Evolutionary conservation across 2,888 invertebrate genomes (phyloP), one percentile per base, ranked within the genome.

Genomic region (Melanargia galathea): DNA sequence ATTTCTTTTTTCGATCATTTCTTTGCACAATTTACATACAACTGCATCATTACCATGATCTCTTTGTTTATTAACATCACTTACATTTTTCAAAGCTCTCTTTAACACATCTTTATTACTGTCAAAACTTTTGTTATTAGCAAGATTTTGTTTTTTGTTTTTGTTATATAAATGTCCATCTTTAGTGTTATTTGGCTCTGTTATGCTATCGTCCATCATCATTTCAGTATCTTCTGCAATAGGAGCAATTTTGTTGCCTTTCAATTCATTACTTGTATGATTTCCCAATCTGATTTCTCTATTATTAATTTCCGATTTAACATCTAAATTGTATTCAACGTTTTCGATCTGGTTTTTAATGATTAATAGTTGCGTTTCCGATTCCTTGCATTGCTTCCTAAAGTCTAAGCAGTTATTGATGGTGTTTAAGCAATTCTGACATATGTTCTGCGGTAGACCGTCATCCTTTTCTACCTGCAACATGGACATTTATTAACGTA

Each of bases 401-500:
- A 86, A 87, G 51, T 75, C 73, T 0, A 83, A 11, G 0, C 66
- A 62, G 2, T 71, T 65, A 16, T 79, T 79, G 2, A 75, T 8
- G 11, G 43, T 61, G 6, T 61, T 65, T 0, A 76, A 35, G 40
- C 84, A 84, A 0, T 61, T 24, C 0, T 54, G 63, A 40, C 84
- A 84, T 60, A 84, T 79, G 2, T 78, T 75, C 66, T 83, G 83
- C 0, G 84, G 82, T 0, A 82, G 55, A 0, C 77, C 76, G 68
- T 84, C 83, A 7, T 78, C 70, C 0, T 64, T 18, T 30, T 68
- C 26, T 0, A 83, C 62, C 83, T 84, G 70, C 20, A 46, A 63
- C 26, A 45, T 30, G 49, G 20, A 60, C n/a, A n/a, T n/a, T n/a
- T n/a, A n/a, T n/a, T n/a, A n/a, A n/a, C n/a, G n/a, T n/a, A n/a